Percentiles rank a stretch among this genome's conserved stretches.
Evolutionary conservation across 2,888 invertebrate genomes (phyloP).

Genomic region (Chloroclystis v-ata): DNA sequence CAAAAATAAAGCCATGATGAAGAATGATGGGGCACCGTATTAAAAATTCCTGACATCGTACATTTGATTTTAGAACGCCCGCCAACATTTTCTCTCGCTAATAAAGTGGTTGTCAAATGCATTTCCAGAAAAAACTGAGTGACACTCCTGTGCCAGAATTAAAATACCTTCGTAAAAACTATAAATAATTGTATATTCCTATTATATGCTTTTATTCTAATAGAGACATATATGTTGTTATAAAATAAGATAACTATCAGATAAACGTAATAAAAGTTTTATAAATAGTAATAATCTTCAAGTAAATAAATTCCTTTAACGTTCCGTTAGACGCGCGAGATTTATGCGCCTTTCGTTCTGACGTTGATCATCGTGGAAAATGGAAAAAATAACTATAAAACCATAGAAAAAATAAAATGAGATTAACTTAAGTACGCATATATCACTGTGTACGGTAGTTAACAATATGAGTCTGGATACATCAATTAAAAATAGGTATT

Average conservation of each 20-base stretch:
- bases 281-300: conserved; percentile 24
- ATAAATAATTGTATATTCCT: conserved; percentile 9
- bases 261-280: conserved; percentile 20
- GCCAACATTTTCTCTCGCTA: conserved; percentile 7
- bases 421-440: conserved; percentile 33
- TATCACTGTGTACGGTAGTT: conserved; percentile 57
- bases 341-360: conserved; percentile 29
- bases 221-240: conserved; percentile 16
- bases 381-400: conserved; percentile 28
- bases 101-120: conserved; percentile 16
- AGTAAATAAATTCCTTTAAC: conserved; percentile 28
- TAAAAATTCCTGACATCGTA: conserved; percentile 2
- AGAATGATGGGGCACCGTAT: conserved; percentile 3
- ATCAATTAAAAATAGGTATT: conserved; percentile 32
- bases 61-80: conserved; percentile 11
- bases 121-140: conserved; percentile 9
- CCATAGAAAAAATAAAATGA: conserved; percentile 30
- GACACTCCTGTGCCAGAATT: conserved; percentile 6
- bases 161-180: conserved; percentile 1
- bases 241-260: conserved; percentile 18
- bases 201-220: conserved; percentile 15
- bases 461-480: conserved; percentile 48
- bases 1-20: background rate
- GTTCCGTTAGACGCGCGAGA: conserved; percentile 26
- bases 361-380: conserved; percentile 25